phyloP scores from a whole-genome alignment of 35 echinoderm and acorn worm genomes.

The Ptychodera flava region DNA sequence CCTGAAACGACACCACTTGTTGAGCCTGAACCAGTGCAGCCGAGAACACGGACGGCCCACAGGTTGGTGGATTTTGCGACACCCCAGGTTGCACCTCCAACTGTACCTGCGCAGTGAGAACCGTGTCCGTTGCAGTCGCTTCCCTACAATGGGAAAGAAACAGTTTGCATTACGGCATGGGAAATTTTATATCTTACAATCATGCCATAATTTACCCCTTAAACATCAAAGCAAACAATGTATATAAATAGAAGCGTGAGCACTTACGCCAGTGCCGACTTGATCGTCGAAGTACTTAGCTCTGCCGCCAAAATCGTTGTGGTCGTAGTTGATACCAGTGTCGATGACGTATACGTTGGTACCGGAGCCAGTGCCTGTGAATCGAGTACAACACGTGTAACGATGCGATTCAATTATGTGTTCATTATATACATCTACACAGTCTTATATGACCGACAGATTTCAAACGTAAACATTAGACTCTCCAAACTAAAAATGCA shows the following conservation, averaged over 20 bases:
- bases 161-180: too few species aligned
- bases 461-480: too few species aligned
- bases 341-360: slow-evolving; percentile 34
- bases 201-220: too few species aligned
- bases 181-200: too few species aligned
- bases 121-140: slow-evolving; percentile 55
- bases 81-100: slow-evolving; percentile 29
- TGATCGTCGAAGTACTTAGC: slow-evolving; percentile 5
- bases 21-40: slow-evolving; percentile 36
- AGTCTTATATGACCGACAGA: too few species aligned
- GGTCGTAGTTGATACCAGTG: slow-evolving; percentile 33
- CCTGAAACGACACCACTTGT: slow-evolving; percentile 24
- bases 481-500: too few species aligned
- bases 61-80: slow-evolving; percentile 29
- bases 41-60: slow-evolving; percentile 30
- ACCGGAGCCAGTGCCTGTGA: slow-evolving; percentile 19
- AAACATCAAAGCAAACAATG: too few species aligned
- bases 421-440: too few species aligned
- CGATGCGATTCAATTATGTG: too few species aligned
- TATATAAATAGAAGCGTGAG: too few species aligned
- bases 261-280: not conserved
- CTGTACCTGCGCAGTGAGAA: slow-evolving; percentile 32
- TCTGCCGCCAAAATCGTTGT: slow-evolving; percentile 39
- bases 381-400: too few species aligned
- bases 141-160: too few species aligned